Evolutionary conservation across 2,888 invertebrate species (phyloP), one percentile per base, ranked within the genome.

Genomic region (Pristionchus japonicus): DNA sequence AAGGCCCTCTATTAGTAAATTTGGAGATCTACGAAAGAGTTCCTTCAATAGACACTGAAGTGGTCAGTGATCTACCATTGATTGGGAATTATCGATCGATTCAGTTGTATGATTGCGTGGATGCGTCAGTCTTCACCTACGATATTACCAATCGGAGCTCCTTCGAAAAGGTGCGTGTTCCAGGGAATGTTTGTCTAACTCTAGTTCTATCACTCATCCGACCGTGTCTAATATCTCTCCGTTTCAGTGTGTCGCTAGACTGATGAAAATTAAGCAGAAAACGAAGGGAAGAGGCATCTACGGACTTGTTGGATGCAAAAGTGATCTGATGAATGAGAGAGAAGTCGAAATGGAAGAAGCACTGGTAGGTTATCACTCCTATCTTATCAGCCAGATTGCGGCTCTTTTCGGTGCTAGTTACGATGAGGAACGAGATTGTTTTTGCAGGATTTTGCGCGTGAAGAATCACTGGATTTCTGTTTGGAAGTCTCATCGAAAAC

Each of bases 11-110:
- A 47, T n/a, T 86, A 37, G 70, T 86, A 1, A 43, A 67, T 49
- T 34, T 86, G 13, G 86, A 86, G 86, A 86, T 86, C 1, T 86
- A 70, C 31, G 86, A 86, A 34, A 49, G 86, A 86, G 47, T 70
- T 49, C 49, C 47, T 1, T 34, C 70, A 6, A 70, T 47, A 43
- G 86, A 86, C 20, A 49, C 17, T 11, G 47, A 67, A 47, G 43
- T n/a, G 47, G 70, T 86, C 3, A 47, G 86, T 47, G 61, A 57
- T 84, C 57, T 27, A 64, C n/a, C 20, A 84, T 61, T 15, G 31
- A 37, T 23, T n/a, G 23, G n/a, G 0, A 47, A 57, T 6, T 49
- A 34, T 86, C 34, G 47, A 52, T 57, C 70, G 43, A 40, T 49
- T 86, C 34, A 86, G 86, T 47, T 70, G 23, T 86, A 70, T 43